phyloP scores from a whole-genome alignment of 2,888 invertebrate species.

The Lithophane socia region DNA sequence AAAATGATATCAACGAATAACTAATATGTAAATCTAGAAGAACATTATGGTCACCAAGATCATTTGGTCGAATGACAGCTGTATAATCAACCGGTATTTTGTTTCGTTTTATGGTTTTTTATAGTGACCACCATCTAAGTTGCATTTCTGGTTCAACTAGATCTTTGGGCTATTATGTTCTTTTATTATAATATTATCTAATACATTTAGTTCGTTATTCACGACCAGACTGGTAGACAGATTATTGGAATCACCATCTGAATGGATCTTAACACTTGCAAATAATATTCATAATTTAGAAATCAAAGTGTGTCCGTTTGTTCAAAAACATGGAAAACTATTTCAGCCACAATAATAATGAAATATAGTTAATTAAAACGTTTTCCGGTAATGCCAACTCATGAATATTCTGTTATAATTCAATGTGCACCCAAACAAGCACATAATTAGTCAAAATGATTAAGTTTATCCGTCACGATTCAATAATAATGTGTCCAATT shows the following conservation, averaged over 20 bases:
- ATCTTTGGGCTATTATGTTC: neutral
- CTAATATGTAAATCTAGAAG: slow-evolving; percentile 18
- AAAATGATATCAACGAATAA: neutral
- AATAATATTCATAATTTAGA: neutral
- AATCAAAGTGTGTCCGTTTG: neutral
- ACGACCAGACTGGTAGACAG: neutral
- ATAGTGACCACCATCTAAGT: slow-evolving; percentile 18
- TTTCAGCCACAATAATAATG: neutral
- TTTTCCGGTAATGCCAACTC: slow-evolving; percentile 22
- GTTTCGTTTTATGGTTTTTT: slow-evolving; percentile 37
- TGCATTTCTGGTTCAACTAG: slow-evolving; percentile 38
- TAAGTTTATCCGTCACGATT: slow-evolving; percentile 37
- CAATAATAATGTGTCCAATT: slow-evolving; percentile 52
- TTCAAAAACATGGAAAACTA: neutral
- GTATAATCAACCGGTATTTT: slow-evolving; percentile 22
- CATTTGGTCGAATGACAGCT: slow-evolving; percentile 20
- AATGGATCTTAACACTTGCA: neutral
- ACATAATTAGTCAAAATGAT: slow-evolving; percentile 44
- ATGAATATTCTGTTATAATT: slow-evolving; percentile 11
- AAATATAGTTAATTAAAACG: neutral
- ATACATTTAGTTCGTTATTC: slow-evolving; percentile 8
- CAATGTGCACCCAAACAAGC: slow-evolving; percentile 22
- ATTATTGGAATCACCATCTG: slow-evolving; percentile 6
- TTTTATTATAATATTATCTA: slow-evolving; percentile 29
- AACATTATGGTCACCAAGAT: slow-evolving; percentile 19